A percentile compares a stretch with the other conserved stretches of the same genome.
These are phyloP conservation scores for Caenorhabditis uteleia DNA, from an alignment of 2,888 invertebrate species.

Conservation along the genomic window DNA sequence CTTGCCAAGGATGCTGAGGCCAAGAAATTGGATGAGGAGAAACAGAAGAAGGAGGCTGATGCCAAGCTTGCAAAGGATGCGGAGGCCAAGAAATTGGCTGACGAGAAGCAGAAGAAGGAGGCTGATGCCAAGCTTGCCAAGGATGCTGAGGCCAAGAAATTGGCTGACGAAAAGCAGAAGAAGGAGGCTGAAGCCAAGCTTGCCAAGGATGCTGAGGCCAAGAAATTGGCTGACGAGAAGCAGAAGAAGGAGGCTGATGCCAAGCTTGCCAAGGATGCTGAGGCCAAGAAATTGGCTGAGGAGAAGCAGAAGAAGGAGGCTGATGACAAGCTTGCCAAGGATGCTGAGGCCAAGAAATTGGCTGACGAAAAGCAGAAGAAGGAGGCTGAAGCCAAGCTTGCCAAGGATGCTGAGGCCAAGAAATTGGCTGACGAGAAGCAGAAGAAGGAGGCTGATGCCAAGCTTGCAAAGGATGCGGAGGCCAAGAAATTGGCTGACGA, in stretches of 20 bases:
- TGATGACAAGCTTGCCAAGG: neutral
- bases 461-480: too few relatives aligned
- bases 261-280: neutral
- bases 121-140: neutral
- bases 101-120: slow-evolving; percentile 1
- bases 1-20: too few relatives aligned
- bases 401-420: slow-evolving; percentile 1
- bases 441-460: slow-evolving; percentile 1
- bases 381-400: neutral
- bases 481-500: neutral
- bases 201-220: neutral
- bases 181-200: neutral
- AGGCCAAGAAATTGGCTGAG: slow-evolving; percentile 1
- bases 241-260: slow-evolving; percentile 1
- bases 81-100: neutral
- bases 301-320: slow-evolving; percentile 2
- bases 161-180: neutral
- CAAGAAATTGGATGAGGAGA: neutral
- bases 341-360: neutral
- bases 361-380: slow-evolving; percentile 1
- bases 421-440: neutral
- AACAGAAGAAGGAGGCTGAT: neutral
- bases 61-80: neutral
- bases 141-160: neutral
- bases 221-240: neutral